phyloP scores from a whole-genome alignment of 2,888 invertebrate species.

The Tipula vernalis region DNA sequence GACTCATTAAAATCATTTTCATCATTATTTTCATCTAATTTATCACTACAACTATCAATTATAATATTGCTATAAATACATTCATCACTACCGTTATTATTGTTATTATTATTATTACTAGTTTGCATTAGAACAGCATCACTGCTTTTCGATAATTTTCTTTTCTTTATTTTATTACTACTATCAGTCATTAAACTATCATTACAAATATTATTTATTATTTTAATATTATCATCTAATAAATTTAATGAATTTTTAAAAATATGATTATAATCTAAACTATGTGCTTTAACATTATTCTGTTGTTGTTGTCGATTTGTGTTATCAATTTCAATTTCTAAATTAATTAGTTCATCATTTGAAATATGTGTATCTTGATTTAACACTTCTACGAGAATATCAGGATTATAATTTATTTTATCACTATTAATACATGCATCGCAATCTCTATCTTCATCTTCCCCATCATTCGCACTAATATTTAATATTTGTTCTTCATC shows the following conservation, averaged over 20 bases:
- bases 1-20: not conserved
- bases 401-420: not conserved
- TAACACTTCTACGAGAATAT: not conserved
- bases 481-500: not conserved
- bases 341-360: conserved; percentile 17
- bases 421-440: not conserved
- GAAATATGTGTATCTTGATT: not conserved
- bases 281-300: not conserved
- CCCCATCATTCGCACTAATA: not conserved
- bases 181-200: conserved; percentile 6
- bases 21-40: conserved; percentile 13
- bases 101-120: not conserved
- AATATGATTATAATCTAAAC: not conserved
- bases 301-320: not conserved
- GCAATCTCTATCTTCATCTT: not conserved
- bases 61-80: conserved; percentile 10
- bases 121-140: conserved; percentile 8
- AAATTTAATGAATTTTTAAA: not conserved
- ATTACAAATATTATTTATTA: conserved; percentile 10
- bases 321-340: conserved; percentile 14
- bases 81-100: not conserved
- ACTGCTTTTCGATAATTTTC: conserved; percentile 12
- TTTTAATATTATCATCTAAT: conserved; percentile 6
- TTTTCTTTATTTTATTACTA: conserved; percentile 6
- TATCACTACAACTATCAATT: not conserved